Base-by-base conservation (phyloP, 2,113 vertebrate genomes). In the Chloebia gouldiae region DNA sequence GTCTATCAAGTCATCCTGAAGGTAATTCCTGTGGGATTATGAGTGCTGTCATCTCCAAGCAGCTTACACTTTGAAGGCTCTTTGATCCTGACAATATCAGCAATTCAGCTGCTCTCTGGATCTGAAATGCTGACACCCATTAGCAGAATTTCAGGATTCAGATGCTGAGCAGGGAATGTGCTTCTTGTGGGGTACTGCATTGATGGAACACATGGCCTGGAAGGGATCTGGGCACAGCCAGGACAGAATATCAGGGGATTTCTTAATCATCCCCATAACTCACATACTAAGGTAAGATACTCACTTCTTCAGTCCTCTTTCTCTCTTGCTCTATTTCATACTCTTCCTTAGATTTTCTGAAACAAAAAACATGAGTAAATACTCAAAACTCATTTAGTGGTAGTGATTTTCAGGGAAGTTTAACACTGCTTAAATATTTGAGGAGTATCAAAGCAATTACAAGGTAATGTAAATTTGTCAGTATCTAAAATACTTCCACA, bases 341-440 rank as follows among this genome's bases (percentile, higher is more conserved):
- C 91, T 99, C 99, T 86, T 99, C 99, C 95, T 99, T 99, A 15
- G 99, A 99, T 94, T 99, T 98, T 94, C 99, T 99, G 96, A 54
- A 97, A 97, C n/a, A 90, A 57, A 69, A 92, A 91, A 95, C 83
- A 80, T 18, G 71, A 80, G 65, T 22, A 82, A 89, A 93, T 53
- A 81, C 9, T 39, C 44, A 53, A 54, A 53, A 35, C 7, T 50
- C 60, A 28, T 56, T 59, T 21, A 64, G 20, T 30, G 22, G 30
- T 10, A 39, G 23, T 56, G 40, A 61, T 18, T 83, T 80, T 7
- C 27, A 71, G 37, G 44, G 40, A 87, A 81, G 59, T 63, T 73
- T 37, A 88, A 45, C 35, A 66, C n/a, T 72, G 86, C 44, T 82
- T 45, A 81, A 88, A 56, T 64, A 71, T 35, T 16, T 83, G 45